A percentile compares a stretch with the other conserved stretches of the same genome.
phyloP scores from a whole-genome alignment of 2,888 invertebrate species.

The Icerya purchasi region DNA sequence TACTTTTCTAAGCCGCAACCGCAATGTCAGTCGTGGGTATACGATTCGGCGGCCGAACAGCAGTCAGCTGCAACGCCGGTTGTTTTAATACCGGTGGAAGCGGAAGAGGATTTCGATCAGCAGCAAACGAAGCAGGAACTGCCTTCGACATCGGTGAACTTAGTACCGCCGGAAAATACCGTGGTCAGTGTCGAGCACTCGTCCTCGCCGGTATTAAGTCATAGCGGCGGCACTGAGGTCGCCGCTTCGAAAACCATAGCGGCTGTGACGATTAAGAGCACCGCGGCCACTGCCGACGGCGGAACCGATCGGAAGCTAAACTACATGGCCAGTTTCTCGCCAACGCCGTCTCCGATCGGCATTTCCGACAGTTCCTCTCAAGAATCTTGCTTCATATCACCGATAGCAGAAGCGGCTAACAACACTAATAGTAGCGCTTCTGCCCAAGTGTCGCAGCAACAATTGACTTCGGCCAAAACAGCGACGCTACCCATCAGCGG shows the following conservation, averaged over 20 bases:
- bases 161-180: background rate
- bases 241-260: constrained; percentile 11
- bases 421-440: background rate
- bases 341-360: constrained; percentile 28
- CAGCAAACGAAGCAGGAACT: background rate
- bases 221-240: constrained; percentile 18
- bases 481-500: background rate
- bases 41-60: constrained; percentile 26
- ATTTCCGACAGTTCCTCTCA: constrained; percentile 25
- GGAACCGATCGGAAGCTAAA: constrained; percentile 28
- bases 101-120: constrained; percentile 1
- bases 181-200: constrained; percentile 9
- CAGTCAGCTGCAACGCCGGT: constrained; percentile 15
- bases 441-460: background rate
- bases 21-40: constrained; percentile 31
- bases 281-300: constrained; percentile 23
- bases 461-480: background rate
- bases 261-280: constrained; percentile 17
- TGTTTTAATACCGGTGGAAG: constrained; percentile 4
- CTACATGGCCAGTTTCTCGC: constrained; percentile 31
- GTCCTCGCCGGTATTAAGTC: constrained; percentile 17
- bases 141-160: background rate
- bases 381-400: constrained; percentile 10
- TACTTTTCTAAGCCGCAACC: constrained; percentile 8
- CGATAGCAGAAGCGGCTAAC: background rate